These are phyloP conservation scores for Seriola rivoliana DNA, from an alignment of 2,113 vertebrate species.

Conservation along the genomic window DNA sequence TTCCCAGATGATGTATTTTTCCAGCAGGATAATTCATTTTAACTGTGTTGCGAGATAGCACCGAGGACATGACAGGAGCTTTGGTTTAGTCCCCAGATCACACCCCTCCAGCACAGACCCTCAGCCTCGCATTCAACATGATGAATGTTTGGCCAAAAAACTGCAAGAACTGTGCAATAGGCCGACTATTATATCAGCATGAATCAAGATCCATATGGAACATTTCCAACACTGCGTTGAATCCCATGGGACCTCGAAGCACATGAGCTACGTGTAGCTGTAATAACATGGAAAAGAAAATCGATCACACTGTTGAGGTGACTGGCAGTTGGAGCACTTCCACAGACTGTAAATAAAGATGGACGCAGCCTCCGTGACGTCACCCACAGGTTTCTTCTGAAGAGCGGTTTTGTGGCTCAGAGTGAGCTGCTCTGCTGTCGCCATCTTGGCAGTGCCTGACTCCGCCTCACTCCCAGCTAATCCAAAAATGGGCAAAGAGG, in stretches of 20 bases:
- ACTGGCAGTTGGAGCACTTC: too few species aligned
- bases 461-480: too few species aligned
- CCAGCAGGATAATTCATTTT: neutral
- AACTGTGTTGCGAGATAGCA: neutral
- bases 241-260: neutral
- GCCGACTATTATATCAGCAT: neutral
- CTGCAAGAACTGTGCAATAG: neutral
- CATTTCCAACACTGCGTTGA: neutral
- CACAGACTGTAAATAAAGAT: too few species aligned
- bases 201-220: neutral
- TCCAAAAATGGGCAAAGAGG: too few species aligned
- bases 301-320: neutral
- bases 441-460: too few species aligned
- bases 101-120: neutral
- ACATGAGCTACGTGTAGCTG: neutral
- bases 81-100: neutral
- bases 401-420: too few species aligned
- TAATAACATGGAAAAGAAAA: neutral
- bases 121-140: constrained; percentile 1
- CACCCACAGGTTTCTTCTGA: too few species aligned
- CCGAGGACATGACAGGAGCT: neutral
- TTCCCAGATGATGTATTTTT: constrained; percentile 30
- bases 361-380: too few species aligned
- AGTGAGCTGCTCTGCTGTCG: too few species aligned
- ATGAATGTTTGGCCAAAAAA: constrained; percentile 24